Percentiles rank a stretch among this genome's conserved stretches.
These are phyloP conservation scores for Urophycis tenuis DNA, from an alignment of 2,797 vertebrate species.

Conservation along the genomic window DNA sequence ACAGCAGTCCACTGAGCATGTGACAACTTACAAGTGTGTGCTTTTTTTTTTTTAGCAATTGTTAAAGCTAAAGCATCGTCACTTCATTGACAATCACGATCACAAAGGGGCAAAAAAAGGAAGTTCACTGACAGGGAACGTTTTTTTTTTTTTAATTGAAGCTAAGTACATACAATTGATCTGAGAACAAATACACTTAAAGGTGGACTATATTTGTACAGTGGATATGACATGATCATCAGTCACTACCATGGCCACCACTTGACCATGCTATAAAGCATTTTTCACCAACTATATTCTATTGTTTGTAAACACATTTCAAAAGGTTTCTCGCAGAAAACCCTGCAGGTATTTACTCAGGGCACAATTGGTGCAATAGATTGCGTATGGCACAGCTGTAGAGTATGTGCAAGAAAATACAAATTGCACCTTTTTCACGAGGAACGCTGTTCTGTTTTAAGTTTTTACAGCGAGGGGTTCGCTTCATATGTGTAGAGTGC, in stretches of 20 bases:
- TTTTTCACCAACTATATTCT: neutral
- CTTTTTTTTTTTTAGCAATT: too few relatives aligned
- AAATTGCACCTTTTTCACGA: neutral
- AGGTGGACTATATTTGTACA: neutral
- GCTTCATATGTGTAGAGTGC: neutral
- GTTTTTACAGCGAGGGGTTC: constrained; percentile 10
- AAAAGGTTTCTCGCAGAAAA: neutral
- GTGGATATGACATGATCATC: neutral
- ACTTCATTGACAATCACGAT: too few relatives aligned
- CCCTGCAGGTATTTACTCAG: constrained; percentile 12
- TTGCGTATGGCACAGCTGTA: neutral
- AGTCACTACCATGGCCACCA: neutral
- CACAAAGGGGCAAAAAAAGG: too few relatives aligned
- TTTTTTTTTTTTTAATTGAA: neutral
- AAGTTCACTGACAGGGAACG: neutral
- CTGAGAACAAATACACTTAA: neutral
- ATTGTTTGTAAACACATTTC: too few relatives aligned
- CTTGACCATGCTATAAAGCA: neutral
- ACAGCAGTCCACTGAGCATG: neutral
- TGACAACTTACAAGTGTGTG: neutral
- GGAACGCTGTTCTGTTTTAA: constrained; percentile 46
- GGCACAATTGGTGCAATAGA: neutral
- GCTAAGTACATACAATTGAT: neutral
- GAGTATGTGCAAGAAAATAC: constrained; percentile 2
- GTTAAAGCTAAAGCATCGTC: too few relatives aligned